Base-by-base conservation (phyloP, 2,888 invertebrate genomes). In the Scaptomyza flava region DNA sequence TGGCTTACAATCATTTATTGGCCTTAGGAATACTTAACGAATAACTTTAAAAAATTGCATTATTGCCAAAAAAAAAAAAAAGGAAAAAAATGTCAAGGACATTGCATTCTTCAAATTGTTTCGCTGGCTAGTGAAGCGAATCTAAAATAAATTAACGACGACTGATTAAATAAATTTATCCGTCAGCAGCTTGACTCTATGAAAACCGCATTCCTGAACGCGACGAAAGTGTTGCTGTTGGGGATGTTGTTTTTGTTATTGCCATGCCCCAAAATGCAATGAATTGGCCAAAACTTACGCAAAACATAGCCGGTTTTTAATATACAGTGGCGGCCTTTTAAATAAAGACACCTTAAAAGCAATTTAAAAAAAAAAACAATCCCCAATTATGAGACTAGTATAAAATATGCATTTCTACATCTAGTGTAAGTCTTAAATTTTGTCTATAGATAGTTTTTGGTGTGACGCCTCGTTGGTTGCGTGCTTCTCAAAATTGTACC, bases 361-460 rank as follows among this genome's bases (percentile, higher is more conserved):
- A 27, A 17, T 17, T 1, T 17, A 23, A 23, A 23, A 23, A 23
- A 23, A 23, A 23, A 23, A 23, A 2, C 23, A 17, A 1, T 23
- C 23, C 23, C 23, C 2, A 23, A 23, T 23, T 23, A 2, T 23
- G 23, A 23, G 23, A 23, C 23, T 23, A 3, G 23, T 23, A 17
- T 17, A 17, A 17, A 1, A 3, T 23, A 56, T 33, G 3, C 30
- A 17, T 6, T 12, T 17, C 12, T 27, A 11, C 17, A 3, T 17
- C 23, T n/a, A 42, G 20, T n/a, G 43, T 33, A 47, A 27, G 6
- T 36, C 27, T 58, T 38, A n/a, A 14, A 14, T 17, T 56, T 47
- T 7, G 6, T 14, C 33, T 30, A 62, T 38, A 6, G 30, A 46
- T 64, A 62, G 12, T 60, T 77, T 63, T 74, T 68, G 63, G 56